phyloP scores from a whole-genome alignment of 2,113 vertebrate genomes.

The Asarcornis scutulata region DNA sequence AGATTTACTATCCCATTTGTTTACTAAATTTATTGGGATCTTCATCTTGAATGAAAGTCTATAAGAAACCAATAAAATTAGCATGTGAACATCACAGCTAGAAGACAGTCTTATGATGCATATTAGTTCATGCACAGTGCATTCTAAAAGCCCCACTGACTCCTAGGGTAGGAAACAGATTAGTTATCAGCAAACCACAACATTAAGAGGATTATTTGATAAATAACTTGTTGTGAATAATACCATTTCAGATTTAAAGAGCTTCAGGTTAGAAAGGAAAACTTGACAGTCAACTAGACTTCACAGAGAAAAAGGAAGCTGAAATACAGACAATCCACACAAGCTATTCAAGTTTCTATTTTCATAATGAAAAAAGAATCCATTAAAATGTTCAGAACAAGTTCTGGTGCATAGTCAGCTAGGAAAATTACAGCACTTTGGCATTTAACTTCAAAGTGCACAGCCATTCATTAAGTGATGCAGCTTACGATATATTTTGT shows the following conservation, averaged over 20 bases:
- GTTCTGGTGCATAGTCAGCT: conserved; percentile 2
- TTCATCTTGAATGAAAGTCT: neutral
- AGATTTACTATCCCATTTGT: neutral
- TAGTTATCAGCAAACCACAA: neutral
- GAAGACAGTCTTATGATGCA: neutral
- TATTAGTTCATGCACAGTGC: neutral
- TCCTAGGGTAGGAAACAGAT: neutral
- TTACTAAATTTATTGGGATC: neutral
- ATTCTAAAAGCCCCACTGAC: neutral
- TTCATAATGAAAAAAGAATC: neutral
- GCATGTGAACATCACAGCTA: neutral
- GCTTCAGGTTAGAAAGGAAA: neutral
- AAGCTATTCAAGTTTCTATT: neutral
- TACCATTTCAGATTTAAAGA: neutral
- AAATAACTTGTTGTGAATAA: neutral
- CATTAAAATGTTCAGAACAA: neutral
- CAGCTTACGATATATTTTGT: conserved; percentile 69
- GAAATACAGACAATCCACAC: neutral
- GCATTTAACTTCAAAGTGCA: conserved; percentile 57
- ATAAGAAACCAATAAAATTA: neutral
- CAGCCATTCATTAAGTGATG: conserved; percentile 55
- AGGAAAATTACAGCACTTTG: conserved; percentile 10
- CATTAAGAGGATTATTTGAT: neutral
- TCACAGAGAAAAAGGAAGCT: neutral
- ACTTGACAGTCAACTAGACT: neutral